Conservation (phyloP, 2,113 vertebrate species). For the Aramus guarauna region DNA sequence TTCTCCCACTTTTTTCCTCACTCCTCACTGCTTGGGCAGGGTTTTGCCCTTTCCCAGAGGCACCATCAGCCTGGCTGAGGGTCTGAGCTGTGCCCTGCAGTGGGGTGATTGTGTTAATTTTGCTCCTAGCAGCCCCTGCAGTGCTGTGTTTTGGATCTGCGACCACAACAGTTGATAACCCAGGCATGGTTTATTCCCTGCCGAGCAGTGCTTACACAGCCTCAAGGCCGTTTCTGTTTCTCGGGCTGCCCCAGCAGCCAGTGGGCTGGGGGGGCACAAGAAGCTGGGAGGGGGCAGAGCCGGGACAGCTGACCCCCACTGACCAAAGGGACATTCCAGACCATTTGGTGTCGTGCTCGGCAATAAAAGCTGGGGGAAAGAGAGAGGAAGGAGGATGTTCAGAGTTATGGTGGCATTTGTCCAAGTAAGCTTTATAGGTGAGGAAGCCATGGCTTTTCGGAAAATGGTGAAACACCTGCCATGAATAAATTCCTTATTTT, state of each 20-base stretch:
- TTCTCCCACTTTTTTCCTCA: not conserved
- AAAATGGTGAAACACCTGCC: not conserved
- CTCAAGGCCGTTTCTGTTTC: not conserved
- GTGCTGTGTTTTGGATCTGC: not conserved
- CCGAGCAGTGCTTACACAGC: not conserved
- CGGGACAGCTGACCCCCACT: too few relatives aligned
- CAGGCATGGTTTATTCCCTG: too few relatives aligned
- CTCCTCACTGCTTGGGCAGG: not conserved
- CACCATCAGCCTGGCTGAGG: not conserved
- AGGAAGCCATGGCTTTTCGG: not conserved
- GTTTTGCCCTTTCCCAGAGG: not conserved
- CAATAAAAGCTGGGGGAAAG: not conserved
- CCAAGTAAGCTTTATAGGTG: not conserved
- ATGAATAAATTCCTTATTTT: not conserved
- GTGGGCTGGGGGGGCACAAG: too few relatives aligned
- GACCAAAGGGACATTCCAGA: not conserved
- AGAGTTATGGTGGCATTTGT: accelerated
- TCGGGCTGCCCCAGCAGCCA: not conserved
- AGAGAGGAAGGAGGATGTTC: too few relatives aligned
- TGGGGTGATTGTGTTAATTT: too few relatives aligned
- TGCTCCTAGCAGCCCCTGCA: not conserved
- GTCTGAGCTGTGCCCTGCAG: accelerated
- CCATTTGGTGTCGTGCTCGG: not conserved
- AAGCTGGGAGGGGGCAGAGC: too few relatives aligned
- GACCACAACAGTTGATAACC: not conserved